phyloP scores from a whole-genome alignment of 2,888 invertebrate species.

The Erynnis tages region DNA sequence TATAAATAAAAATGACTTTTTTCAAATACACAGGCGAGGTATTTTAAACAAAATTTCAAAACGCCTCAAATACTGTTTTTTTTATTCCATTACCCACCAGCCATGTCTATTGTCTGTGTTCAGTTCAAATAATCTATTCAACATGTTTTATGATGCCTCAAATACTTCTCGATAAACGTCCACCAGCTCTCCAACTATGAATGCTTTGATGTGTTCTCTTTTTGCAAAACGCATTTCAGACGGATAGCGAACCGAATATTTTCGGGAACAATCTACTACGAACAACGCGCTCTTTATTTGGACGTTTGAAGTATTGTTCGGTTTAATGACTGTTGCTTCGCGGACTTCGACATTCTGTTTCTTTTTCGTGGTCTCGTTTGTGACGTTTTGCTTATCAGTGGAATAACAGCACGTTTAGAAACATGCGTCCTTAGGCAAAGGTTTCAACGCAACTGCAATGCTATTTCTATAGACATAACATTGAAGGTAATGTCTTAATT shows the following conservation, averaged over 20 bases:
- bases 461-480: too few relatives aligned
- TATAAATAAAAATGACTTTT: too few relatives aligned
- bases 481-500: too few relatives aligned
- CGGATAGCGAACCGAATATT: constrained; percentile 61
- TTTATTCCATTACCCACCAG: too few relatives aligned
- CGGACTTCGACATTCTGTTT: constrained; percentile 15
- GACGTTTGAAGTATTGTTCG: constrained; percentile 37
- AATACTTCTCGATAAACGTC: too few relatives aligned
- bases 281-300: constrained; percentile 46
- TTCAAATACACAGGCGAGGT: too few relatives aligned
- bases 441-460: neutral
- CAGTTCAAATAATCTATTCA: too few relatives aligned
- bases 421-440: neutral
- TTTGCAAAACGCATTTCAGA: constrained; percentile 75
- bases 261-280: constrained; percentile 60
- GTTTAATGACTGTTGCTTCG: constrained; percentile 31
- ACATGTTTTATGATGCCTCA: too few relatives aligned
- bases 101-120: too few relatives aligned
- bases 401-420: constrained; percentile 8
- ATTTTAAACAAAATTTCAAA: too few relatives aligned
- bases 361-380: constrained; percentile 5
- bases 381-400: constrained; percentile 18
- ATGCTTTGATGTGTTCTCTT: constrained; percentile 79
- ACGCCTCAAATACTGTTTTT: too few relatives aligned
- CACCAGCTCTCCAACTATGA: too few relatives aligned